Evolutionary conservation across 2,888 invertebrate genomes (phyloP), one percentile per base, ranked within the genome.

Genomic region (Torymus aiolomorphi): DNA sequence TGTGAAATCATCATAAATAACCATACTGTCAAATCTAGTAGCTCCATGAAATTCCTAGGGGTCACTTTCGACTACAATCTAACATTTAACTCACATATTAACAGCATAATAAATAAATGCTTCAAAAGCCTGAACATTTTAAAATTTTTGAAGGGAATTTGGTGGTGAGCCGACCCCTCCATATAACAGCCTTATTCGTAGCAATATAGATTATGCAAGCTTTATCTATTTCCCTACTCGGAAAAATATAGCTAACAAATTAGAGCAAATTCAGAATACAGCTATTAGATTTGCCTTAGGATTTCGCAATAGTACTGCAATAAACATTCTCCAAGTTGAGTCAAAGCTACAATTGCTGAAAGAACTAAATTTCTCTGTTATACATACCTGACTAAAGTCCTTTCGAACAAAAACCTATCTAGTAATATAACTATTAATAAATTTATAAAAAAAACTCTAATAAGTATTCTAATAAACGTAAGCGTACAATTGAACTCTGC

Each of bases 101-200:
- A 16, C 13, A 20, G 4, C 8, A 5, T 20, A 11, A 10, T 20
- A 61, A 8, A 20, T 11, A 57, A n/a, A 57, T 57, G 57, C n/a
- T n/a, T 13, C 11, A 11, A 57, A 11, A 4, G 12, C 4, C 14
- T 14, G 11, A 61, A 61, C 20, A 16, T 61, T 20, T 11, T 61
- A 4, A 61, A 61, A 61, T 61, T 61, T 20, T 20, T 20, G 5
- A 8, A 20, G 8, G 20, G 20, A 5, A 20, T 13, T 20, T 20
- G 20, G 61, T 61, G 61, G 61, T 4, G 61, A 13, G 18, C 20
- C 3, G 11, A 61, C 13, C 61, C 61, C 13, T 8, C 4, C 18
- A 20, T 61, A 61, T 61, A 61, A 61, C 4, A 61, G 61, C 61
- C 20, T 61, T 61, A 20, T 61, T 20, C 8, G 61, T 20, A 20